Evolutionary conservation across 2,888 invertebrate species (phyloP).

Genomic region (Rapana venosa): DNA sequence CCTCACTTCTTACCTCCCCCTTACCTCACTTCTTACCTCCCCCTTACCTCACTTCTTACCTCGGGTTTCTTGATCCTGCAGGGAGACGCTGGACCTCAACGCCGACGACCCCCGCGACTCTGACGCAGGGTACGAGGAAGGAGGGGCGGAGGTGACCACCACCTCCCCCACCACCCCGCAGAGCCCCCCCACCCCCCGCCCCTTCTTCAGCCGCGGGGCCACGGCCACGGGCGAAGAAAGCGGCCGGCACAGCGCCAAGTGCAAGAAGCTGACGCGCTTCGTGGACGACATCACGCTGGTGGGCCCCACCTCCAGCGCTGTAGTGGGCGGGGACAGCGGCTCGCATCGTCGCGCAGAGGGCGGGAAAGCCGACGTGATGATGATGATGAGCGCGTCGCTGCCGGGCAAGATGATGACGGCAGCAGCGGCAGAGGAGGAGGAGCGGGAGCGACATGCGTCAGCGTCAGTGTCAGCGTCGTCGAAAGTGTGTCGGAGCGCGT

Average conservation of each 20-base stretch:
- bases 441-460: constrained; percentile 74
- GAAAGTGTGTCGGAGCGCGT: constrained; percentile 80
- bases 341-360: background rate
- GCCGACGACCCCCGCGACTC: background rate
- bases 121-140: background rate
- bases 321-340: background rate
- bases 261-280: constrained; percentile 41
- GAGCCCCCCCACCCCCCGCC: constrained; percentile 18
- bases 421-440: constrained; percentile 36
- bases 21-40: too few relatives aligned
- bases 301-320: background rate
- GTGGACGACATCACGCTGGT: constrained; percentile 31
- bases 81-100: background rate
- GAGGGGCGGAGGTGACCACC: background rate
- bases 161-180: constrained; percentile 8
- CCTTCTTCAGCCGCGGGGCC: background rate
- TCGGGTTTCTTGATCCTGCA: background rate
- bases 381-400: background rate
- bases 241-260: constrained; percentile 27
- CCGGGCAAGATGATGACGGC: background rate
- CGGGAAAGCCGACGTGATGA: background rate
- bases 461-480: constrained; percentile 80
- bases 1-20: too few relatives aligned
- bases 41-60: too few relatives aligned
- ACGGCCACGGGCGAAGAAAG: background rate